A percentile compares a stretch with the other conserved stretches of the same genome.
Evolutionary conservation across 2,888 invertebrate species (phyloP).

Genomic region (Herminia tarsipennalis): DNA sequence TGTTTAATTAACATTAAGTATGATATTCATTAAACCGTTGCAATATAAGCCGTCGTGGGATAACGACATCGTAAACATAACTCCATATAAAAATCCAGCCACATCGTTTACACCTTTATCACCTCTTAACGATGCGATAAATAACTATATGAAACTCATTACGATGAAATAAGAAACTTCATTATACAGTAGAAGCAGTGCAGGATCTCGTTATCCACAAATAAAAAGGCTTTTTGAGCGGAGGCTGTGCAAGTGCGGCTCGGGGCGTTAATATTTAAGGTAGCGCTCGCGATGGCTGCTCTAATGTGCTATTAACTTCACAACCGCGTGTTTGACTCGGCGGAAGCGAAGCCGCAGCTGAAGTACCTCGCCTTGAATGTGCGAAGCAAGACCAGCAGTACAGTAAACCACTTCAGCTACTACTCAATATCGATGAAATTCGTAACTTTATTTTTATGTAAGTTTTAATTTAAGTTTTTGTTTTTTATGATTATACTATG

Average conservation of each 20-base stretch:
- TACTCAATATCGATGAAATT: conserved; percentile 2
- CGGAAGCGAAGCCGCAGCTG: conserved; percentile 27
- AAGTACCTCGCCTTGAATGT: conserved; percentile 7
- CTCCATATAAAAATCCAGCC: conserved; percentile 42
- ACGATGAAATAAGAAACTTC: conserved; percentile 69
- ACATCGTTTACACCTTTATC: conserved; percentile 38
- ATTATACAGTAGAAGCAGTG: conserved; percentile 62
- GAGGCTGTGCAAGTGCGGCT: conserved; percentile 53
- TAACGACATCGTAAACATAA: conserved; percentile 40
- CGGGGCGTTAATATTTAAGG: conserved; percentile 75
- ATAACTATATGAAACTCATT: conserved; percentile 67
- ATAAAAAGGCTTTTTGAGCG: conserved; percentile 71
- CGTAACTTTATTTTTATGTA: too few species aligned
- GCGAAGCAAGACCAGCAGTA: conserved; percentile 1
- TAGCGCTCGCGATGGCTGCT: conserved; percentile 65
- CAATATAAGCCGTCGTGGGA: conserved; percentile 24
- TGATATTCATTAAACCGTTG: conserved; percentile 23
- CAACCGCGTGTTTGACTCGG: conserved; percentile 59
- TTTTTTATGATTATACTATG: too few species aligned
- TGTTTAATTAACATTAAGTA: conserved; percentile 7
- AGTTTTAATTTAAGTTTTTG: too few species aligned
- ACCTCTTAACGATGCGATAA: conserved; percentile 52
- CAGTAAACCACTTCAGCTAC: conserved; percentile 4
- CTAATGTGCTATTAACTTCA: conserved; percentile 75
- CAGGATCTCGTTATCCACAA: conserved; percentile 72